Evolutionary conservation across 2,113 vertebrate genomes (phyloP).

Genomic region (Vombatus ursinus): DNA sequence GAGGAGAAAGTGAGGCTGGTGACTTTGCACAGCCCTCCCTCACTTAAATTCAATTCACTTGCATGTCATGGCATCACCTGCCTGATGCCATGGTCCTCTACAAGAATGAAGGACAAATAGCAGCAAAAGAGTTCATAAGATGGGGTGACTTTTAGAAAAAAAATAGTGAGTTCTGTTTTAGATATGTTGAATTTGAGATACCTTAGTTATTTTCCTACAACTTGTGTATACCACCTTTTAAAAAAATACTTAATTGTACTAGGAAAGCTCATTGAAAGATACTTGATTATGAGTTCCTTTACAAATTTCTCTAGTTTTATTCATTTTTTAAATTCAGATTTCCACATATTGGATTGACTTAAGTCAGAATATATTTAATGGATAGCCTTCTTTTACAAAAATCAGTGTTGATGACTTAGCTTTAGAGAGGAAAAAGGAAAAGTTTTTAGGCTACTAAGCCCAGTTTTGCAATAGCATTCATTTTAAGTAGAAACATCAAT

Average conservation of each 20-base stretch:
- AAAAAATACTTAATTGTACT: background rate
- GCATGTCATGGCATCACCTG: too few species aligned
- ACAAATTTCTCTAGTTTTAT: background rate
- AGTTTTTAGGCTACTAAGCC: background rate
- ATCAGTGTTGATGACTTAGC: constrained; percentile 6
- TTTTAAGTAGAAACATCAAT: constrained; percentile 28
- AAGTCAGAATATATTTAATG: background rate
- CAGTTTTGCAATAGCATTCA: background rate
- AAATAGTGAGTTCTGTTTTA: background rate
- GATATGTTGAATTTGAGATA: background rate
- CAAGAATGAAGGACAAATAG: too few species aligned
- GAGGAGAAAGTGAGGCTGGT: too few species aligned
- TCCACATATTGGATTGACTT: background rate
- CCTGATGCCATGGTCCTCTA: too few species aligned
- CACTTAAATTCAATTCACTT: too few species aligned
- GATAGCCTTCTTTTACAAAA: background rate
- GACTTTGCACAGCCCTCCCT: too few species aligned
- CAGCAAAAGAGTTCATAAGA: background rate
- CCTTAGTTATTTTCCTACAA: background rate
- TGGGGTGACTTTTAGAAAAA: background rate
- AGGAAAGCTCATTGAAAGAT: background rate
- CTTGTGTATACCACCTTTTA: background rate
- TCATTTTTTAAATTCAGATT: background rate
- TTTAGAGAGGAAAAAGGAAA: constrained; percentile 30
- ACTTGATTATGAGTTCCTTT: background rate